A percentile compares a stretch with the other conserved stretches of the same genome.
These are phyloP conservation scores for Myotis vivesi DNA, from an alignment of 2,797 vertebrate genomes.

Conservation along the genomic window DNA sequence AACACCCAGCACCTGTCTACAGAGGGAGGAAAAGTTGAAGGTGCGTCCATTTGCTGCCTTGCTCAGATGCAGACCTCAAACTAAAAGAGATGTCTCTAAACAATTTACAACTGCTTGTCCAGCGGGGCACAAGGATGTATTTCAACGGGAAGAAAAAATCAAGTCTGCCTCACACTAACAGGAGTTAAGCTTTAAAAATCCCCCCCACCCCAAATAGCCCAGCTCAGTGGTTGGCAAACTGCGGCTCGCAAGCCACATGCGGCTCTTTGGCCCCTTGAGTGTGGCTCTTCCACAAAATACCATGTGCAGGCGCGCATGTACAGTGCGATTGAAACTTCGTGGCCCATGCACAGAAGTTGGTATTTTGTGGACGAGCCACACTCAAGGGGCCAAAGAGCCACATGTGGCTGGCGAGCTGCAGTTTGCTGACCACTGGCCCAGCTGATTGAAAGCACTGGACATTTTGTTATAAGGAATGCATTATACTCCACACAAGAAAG, in stretches of 20 bases:
- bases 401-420: no score
- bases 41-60: background rate
- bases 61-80: conserved; percentile 3
- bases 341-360: no score
- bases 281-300: no score
- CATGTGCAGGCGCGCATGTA: no score
- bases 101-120: conserved; percentile 49
- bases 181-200: conserved; percentile 8
- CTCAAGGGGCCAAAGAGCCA: no score
- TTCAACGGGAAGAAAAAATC: conserved; percentile 32
- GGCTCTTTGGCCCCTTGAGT: no score
- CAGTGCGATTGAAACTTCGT: no score
- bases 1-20: background rate
- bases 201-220: background rate
- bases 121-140: conserved; percentile 22
- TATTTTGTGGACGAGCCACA: no score
- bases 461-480: background rate
- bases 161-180: background rate
- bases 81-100: conserved; percentile 28
- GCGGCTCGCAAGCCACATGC: no score
- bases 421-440: no score
- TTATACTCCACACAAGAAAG: background rate
- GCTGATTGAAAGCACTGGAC: background rate
- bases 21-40: background rate
- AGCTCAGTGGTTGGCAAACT: no score